Percentiles rank a stretch among this genome's conserved stretches.
These are phyloP conservation scores for Tor tambroides DNA, from an alignment of 2,113 vertebrate species.

Conservation along the genomic window DNA sequence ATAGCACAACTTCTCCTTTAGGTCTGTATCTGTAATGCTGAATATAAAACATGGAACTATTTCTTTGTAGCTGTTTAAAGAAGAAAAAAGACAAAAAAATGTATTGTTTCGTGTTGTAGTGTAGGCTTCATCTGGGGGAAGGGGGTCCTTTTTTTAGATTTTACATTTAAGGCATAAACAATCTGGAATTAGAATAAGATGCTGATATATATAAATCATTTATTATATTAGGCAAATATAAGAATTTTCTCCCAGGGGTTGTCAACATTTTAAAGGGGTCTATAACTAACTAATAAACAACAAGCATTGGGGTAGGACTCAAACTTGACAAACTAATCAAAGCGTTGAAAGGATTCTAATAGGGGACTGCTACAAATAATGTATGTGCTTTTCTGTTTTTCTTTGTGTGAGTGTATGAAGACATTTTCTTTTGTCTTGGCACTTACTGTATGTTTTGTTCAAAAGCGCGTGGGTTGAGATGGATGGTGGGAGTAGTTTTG, in stretches of 20 bases:
- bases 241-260: constrained; percentile 50
- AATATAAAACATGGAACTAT: constrained; percentile 61
- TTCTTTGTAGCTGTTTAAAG: constrained; percentile 59
- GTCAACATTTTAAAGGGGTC: constrained; percentile 60
- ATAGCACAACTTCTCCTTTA: constrained; percentile 77
- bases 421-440: constrained; percentile 65
- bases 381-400: constrained; percentile 65
- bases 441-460: constrained; percentile 62
- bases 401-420: constrained; percentile 61
- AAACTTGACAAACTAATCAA: constrained; percentile 62
- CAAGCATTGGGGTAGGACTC: constrained; percentile 73
- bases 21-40: constrained; percentile 67
- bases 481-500: constrained; percentile 58
- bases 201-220: background rate
- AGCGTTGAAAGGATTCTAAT: constrained; percentile 61
- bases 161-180: constrained; percentile 61
- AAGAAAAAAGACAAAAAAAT: constrained; percentile 53
- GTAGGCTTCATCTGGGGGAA: constrained; percentile 73
- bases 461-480: constrained; percentile 51
- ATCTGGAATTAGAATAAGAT: constrained; percentile 59
- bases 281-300: constrained; percentile 61
- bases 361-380: constrained; percentile 58
- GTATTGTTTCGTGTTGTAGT: constrained; percentile 76
- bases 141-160: constrained; percentile 74
- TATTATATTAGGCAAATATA: constrained; percentile 52